These are phyloP conservation scores for Valencia hispanica DNA, from an alignment of 2,797 vertebrate genomes.

Conservation along the genomic window DNA sequence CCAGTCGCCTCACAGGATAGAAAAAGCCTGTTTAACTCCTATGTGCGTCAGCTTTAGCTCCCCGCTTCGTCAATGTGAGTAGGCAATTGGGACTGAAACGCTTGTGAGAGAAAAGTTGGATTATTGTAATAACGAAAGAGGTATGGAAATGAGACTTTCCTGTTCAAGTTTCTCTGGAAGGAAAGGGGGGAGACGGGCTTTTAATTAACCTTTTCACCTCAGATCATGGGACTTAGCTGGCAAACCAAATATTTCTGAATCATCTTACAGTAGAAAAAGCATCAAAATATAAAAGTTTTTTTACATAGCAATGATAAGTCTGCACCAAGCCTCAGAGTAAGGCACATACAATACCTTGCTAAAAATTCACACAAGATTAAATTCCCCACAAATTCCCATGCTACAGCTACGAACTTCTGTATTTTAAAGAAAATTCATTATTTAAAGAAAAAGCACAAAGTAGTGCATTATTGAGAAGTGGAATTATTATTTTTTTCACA, in stretches of 20 bases:
- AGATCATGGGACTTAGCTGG: not conserved
- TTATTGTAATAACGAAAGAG: conserved; percentile 57
- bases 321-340: not conserved
- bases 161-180: conserved; percentile 40
- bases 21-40: conserved; percentile 66
- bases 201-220: conserved; percentile 24
- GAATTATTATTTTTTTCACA: not conserved
- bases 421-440: not conserved
- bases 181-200: conserved; percentile 30
- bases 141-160: conserved; percentile 53
- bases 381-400: not conserved
- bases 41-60: conserved; percentile 48
- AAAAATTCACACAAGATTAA: not conserved
- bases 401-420: not conserved
- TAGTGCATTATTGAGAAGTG: not conserved
- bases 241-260: not conserved
- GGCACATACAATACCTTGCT: not conserved
- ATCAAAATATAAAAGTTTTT: not conserved
- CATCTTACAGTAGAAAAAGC: not conserved
- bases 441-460: not conserved
- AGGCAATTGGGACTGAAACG: conserved; percentile 56
- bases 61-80: conserved; percentile 28
- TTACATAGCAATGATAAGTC: not conserved
- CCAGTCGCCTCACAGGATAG: conserved; percentile 43
- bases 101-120: conserved; percentile 60